Conservation (phyloP, 2,113 vertebrate genomes). For the Chloroceryle aenea region DNA sequence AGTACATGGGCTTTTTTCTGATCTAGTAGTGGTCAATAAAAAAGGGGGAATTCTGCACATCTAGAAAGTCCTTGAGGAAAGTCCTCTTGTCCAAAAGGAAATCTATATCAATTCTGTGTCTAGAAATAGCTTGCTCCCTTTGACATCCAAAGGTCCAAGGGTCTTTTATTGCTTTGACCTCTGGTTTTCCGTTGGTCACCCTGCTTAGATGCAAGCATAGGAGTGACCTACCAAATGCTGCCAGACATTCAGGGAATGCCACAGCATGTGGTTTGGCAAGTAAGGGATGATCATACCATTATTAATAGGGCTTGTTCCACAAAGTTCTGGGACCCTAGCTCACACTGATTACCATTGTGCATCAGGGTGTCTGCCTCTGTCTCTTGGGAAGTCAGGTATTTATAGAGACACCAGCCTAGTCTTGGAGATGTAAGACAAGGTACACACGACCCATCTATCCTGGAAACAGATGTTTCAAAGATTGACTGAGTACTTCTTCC, state of each 20-base stretch:
- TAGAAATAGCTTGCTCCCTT: background rate
- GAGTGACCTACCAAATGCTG: background rate
- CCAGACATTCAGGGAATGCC: background rate
- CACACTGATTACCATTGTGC: background rate
- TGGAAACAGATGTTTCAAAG: background rate
- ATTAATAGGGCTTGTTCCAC: background rate
- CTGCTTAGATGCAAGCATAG: background rate
- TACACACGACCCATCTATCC: background rate
- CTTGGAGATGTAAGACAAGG: background rate
- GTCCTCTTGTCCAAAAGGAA: background rate
- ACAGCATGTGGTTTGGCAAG: background rate
- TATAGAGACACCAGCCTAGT: background rate
- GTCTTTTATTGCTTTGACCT: background rate
- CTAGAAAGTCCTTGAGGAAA: background rate
- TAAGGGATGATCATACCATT: background rate
- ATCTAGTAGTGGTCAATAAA: rapidly evolving
- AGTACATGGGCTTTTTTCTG: background rate
- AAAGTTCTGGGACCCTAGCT: background rate
- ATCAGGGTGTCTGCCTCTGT: background rate
- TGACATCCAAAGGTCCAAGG: background rate
- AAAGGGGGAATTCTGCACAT: background rate
- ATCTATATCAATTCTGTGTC: background rate
- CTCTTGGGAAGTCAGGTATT: background rate
- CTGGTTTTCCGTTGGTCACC: background rate
- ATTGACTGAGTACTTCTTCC: background rate